Percentiles rank a stretch among this genome's conserved stretches.
Evolutionary conservation across 2,888 invertebrate species (phyloP).

Genomic region (Druceiella hillmani): DNA sequence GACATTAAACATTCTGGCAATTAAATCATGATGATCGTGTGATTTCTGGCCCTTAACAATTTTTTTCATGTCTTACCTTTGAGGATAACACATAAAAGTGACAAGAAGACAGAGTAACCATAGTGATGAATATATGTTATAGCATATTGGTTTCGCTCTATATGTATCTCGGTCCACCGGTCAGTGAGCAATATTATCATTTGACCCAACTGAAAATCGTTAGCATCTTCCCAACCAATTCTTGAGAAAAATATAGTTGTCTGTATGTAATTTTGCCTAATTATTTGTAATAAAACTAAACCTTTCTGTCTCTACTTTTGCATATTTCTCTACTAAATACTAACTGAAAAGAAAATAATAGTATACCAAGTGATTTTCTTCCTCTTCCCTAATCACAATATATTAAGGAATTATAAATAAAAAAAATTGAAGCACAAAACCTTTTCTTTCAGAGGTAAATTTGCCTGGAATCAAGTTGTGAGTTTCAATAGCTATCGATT

Average conservation of each 20-base stretch:
- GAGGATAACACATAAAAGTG: conserved; percentile 1
- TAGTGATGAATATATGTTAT: background rate
- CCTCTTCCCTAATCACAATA: conserved; percentile 1
- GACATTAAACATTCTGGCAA: background rate
- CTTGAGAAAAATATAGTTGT: background rate
- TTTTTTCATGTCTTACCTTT: background rate
- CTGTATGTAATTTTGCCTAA: conserved; percentile 1
- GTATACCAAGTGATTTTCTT: background rate
- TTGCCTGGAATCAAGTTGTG: too few species aligned
- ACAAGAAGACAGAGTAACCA: background rate
- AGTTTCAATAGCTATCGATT: too few species aligned
- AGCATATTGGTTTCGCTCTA: background rate
- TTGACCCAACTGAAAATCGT: background rate
- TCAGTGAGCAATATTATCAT: background rate
- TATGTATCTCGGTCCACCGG: conserved; percentile 1
- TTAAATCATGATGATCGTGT: background rate
- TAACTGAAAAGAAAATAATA: background rate
- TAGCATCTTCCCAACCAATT: background rate
- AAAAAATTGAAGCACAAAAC: background rate
- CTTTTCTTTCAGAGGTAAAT: too few species aligned
- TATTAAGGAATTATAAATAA: background rate
- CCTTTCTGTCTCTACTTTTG: background rate
- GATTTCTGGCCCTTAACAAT: background rate
- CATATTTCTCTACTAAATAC: background rate
- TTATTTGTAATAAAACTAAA: conserved; percentile 1